A percentile compares a stretch with the other conserved stretches of the same genome.
Evolutionary conservation across 2,797 vertebrate genomes (phyloP).

Genomic region (Vespertilio murinus): DNA sequence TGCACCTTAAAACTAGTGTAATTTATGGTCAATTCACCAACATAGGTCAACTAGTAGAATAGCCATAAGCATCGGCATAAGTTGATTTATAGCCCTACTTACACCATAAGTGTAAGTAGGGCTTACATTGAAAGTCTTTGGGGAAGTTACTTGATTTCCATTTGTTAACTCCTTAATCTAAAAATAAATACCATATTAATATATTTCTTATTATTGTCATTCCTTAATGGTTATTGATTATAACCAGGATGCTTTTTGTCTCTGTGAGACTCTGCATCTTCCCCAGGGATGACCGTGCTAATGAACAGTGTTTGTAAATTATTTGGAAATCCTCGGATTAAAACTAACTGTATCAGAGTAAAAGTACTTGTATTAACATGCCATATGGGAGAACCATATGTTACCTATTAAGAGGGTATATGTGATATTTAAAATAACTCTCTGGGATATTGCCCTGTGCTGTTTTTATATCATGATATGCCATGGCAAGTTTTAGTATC

Average conservation of each 20-base stretch:
- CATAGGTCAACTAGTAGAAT: neutral
- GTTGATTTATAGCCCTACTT: constrained; percentile 10
- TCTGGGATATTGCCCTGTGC: neutral
- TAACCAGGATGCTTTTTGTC: neutral
- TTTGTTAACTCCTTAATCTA: neutral
- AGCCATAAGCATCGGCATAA: neutral
- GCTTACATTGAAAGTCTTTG: neutral
- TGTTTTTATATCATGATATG: constrained; percentile 46
- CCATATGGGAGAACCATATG: constrained; percentile 61
- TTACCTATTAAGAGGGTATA: constrained; percentile 58
- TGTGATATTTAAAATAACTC: constrained; percentile 59
- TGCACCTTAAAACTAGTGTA: neutral
- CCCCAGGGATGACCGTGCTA: constrained; percentile 12
- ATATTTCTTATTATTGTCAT: constrained; percentile 50
- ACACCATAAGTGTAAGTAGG: neutral
- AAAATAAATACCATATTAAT: constrained; percentile 22
- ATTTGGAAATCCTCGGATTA: constrained; percentile 67
- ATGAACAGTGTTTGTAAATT: constrained; percentile 61
- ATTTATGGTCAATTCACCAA: neutral
- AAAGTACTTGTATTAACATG: constrained; percentile 60
- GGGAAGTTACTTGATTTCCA: neutral
- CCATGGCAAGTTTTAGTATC: neutral
- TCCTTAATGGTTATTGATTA: constrained; percentile 54
- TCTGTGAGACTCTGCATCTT: neutral
- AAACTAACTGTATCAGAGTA: constrained; percentile 40